Conservation (phyloP, 2,888 invertebrate genomes). For the Cephus pulcher region DNA sequence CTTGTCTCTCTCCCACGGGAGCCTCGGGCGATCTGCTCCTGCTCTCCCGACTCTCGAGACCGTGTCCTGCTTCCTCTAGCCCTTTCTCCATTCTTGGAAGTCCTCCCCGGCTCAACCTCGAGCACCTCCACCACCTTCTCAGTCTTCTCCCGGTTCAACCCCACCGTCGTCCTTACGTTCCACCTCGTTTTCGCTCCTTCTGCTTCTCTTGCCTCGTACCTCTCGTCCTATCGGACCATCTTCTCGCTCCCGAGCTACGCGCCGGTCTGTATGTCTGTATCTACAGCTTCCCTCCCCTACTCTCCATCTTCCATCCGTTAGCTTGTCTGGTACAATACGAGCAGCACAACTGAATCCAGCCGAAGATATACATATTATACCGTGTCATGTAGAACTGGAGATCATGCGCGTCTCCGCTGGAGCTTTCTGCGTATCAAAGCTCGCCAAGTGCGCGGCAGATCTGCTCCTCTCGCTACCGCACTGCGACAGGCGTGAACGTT, state of each 20-base stretch:
- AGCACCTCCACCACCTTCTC: neutral
- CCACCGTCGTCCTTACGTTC: slow-evolving; percentile 9
- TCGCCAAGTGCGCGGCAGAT: neutral
- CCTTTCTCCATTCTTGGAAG: neutral
- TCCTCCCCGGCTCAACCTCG: neutral
- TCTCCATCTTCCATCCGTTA: slow-evolving; percentile 30
- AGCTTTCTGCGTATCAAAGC: neutral
- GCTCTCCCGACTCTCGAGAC: slow-evolving; percentile 4
- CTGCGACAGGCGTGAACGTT: neutral
- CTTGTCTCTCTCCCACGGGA: slow-evolving; percentile 39
- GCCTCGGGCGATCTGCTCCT: slow-evolving; percentile 31
- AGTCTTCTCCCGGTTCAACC: neutral
- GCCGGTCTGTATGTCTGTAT: neutral
- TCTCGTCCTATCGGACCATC: slow-evolving; percentile 20
- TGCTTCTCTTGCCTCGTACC: slow-evolving; percentile 30
- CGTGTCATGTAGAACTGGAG: neutral
- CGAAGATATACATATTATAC: slow-evolving; percentile 11
- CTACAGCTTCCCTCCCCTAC: neutral
- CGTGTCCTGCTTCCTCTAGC: neutral
- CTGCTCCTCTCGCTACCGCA: neutral
- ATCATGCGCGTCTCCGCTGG: neutral
- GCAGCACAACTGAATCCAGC: slow-evolving; percentile 22
- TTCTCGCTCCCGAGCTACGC: neutral
- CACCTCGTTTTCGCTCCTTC: slow-evolving; percentile 27
- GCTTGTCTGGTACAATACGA: slow-evolving; percentile 30